Evolutionary conservation across 2,797 vertebrate species (phyloP).

Genomic region (Carapus acus): DNA sequence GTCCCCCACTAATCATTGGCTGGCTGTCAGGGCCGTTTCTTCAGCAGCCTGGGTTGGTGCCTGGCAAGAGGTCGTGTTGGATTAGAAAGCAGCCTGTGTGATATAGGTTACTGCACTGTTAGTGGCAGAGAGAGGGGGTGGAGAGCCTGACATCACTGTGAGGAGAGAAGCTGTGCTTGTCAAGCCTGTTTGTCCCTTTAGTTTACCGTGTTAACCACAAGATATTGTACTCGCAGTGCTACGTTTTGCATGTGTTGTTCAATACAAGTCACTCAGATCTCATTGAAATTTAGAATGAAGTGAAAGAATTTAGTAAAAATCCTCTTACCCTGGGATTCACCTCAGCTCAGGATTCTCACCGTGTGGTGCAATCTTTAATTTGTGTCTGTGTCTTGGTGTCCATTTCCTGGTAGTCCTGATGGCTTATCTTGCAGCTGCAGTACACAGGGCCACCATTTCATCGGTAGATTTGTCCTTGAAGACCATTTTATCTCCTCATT

Average conservation of each 20-base stretch:
- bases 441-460: slow-evolving; percentile 11
- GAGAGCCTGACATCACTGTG: slow-evolving; percentile 27
- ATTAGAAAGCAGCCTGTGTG: slow-evolving; percentile 68
- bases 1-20: slow-evolving; percentile 52
- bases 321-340: too few relatives aligned
- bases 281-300: too few relatives aligned
- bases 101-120: slow-evolving; percentile 66
- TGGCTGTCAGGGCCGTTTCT: slow-evolving; percentile 47
- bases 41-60: slow-evolving; percentile 36
- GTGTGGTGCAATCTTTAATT: neutral
- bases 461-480: slow-evolving; percentile 31
- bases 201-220: neutral
- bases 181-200: neutral
- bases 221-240: too few relatives aligned
- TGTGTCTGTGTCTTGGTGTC: neutral
- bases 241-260: too few relatives aligned
- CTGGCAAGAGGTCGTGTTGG: slow-evolving; percentile 65
- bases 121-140: slow-evolving; percentile 8
- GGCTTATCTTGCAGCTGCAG: neutral
- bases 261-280: too few relatives aligned
- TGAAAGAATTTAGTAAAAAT: too few relatives aligned
- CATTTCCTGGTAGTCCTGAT: slow-evolving; percentile 1
- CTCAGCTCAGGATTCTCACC: neutral
- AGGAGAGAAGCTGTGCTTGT: slow-evolving; percentile 8
- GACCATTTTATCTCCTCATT: slow-evolving; percentile 18